Evolutionary conservation across 2,888 invertebrate species (phyloP), one percentile per base, ranked within the genome.

Genomic region (Eupithecia pulchellata): DNA sequence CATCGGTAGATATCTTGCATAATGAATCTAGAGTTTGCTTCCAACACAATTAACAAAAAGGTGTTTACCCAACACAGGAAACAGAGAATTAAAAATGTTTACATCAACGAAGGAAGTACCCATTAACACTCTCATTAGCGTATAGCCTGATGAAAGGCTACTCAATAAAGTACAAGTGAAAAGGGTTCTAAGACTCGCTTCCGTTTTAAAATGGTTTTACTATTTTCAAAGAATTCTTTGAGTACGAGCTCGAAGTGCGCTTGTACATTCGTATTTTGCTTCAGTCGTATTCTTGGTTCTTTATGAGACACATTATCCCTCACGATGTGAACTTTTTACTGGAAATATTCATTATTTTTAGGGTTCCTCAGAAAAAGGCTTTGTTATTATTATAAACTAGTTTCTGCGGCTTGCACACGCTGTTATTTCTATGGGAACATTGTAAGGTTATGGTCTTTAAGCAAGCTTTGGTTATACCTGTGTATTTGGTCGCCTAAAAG

Each of bases 91-190:
- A 82, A 84, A 82, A 79, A 77, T 79, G 80, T 79, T 81, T 71
- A 79, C 77, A 77, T 79, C 82, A 84, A 76, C 64, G 63, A 34
- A 71, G 64, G 64, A 89, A 88, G 83, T 84, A 72, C 83, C 85
- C 81, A 89, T 89, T 89, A 90, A 86, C 90, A 84, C 76, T 77
- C 86, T 89, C 88, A 90, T 91, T 91, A 91, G 82, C 78, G 82
- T 70, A 76, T 79, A 81, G 78, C 77, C 81, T 85, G 86, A 88
- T 87, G 87, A 87, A 86, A 86, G 84, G 84, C 81, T 81, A 81
- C 84, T 88, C 86, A 85, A 88, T 89, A 86, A 84, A 86, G 77
- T 75, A 72, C 52, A 73, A 72, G 73, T 74, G 73, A 17, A 81
- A 83, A 78, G 74, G 76, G 72, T 74, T 76, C 79, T 75, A 77